Evolutionary conservation across 2,888 invertebrate genomes (phyloP).

Genomic region (Microctonus brassicae): DNA sequence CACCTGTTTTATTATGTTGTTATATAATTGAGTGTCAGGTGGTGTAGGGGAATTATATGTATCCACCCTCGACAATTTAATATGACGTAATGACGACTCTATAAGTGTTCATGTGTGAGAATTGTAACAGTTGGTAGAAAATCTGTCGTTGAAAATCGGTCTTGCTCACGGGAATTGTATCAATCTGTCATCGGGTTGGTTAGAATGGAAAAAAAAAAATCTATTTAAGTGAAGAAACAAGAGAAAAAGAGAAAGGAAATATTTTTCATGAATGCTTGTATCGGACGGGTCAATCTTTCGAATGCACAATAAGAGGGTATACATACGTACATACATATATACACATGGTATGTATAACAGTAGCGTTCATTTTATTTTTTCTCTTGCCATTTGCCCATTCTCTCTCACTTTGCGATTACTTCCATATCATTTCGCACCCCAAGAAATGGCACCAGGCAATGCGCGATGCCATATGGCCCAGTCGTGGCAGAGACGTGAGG

Average conservation of each 20-base stretch:
- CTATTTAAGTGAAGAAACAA: background rate
- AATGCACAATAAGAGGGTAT: constrained; percentile 58
- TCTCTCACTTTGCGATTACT: constrained; percentile 63
- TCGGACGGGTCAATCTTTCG: constrained; percentile 67
- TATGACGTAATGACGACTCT: constrained; percentile 57
- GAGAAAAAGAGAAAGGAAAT: constrained; percentile 25
- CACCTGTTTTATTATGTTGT: constrained; percentile 1
- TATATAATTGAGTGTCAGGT: background rate
- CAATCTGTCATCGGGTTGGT: constrained; percentile 67
- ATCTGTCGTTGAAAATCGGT: constrained; percentile 64
- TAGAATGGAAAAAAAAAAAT: constrained; percentile 42
- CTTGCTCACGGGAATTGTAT: constrained; percentile 65
- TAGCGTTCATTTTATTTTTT: background rate
- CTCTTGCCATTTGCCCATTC: constrained; percentile 16
- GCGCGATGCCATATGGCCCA: constrained; percentile 34
- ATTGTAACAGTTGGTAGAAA: constrained; percentile 67
- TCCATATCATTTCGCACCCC: constrained; percentile 70
- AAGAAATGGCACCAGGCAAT: constrained; percentile 47
- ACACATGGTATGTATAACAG: too few species aligned
- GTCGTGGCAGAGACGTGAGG: constrained; percentile 21
- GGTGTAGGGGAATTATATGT: background rate
- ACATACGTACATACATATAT: too few species aligned
- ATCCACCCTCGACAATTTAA: constrained; percentile 46
- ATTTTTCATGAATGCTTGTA: constrained; percentile 50
- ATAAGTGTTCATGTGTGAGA: constrained; percentile 15